These are phyloP conservation scores for Rhinogobio ventralis DNA, from an alignment of 2,797 vertebrate genomes.

Conservation along the genomic window DNA sequence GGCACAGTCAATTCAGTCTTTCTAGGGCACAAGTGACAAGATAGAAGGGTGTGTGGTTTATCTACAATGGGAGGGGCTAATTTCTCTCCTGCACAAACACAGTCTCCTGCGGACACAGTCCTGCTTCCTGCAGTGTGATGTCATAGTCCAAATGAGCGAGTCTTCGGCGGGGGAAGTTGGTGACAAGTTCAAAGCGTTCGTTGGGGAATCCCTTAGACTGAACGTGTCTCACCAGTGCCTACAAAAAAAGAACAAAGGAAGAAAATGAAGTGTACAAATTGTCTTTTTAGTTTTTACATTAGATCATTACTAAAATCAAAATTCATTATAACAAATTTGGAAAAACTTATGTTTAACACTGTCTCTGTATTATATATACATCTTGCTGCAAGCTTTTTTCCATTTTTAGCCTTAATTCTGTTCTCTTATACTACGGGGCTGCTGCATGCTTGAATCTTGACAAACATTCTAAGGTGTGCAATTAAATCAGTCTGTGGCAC, in stretches of 20 bases:
- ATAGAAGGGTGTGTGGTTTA: constrained; percentile 50
- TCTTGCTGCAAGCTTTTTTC: background rate
- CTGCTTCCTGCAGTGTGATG: constrained; percentile 97
- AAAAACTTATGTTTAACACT: background rate
- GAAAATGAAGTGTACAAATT: background rate
- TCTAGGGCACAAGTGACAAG: constrained; percentile 33
- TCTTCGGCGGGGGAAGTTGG: constrained; percentile 97
- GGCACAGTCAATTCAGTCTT: constrained; percentile 40
- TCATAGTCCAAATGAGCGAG: constrained; percentile 99
- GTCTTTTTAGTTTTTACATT: background rate
- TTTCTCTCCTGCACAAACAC: constrained; percentile 99
- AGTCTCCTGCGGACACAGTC: constrained; percentile 99
- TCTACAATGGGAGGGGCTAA: constrained; percentile 76
- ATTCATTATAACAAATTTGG: background rate
- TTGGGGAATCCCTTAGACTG: constrained; percentile 98
- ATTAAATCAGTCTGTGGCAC: too few relatives aligned
- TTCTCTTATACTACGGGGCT: too few relatives aligned
- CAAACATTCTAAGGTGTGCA: too few relatives aligned
- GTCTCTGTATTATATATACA: background rate
- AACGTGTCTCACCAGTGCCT: constrained; percentile 96
- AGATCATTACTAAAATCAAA: background rate
- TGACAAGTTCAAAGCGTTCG: constrained; percentile 98
- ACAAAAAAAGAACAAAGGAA: constrained; percentile 49
- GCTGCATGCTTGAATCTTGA: too few relatives aligned
- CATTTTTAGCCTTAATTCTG: background rate